Evolutionary conservation across 1,140 invertebrate genomes (phyloP), one percentile per base, ranked within the genome.

Genomic region (Delia radicum): DNA sequence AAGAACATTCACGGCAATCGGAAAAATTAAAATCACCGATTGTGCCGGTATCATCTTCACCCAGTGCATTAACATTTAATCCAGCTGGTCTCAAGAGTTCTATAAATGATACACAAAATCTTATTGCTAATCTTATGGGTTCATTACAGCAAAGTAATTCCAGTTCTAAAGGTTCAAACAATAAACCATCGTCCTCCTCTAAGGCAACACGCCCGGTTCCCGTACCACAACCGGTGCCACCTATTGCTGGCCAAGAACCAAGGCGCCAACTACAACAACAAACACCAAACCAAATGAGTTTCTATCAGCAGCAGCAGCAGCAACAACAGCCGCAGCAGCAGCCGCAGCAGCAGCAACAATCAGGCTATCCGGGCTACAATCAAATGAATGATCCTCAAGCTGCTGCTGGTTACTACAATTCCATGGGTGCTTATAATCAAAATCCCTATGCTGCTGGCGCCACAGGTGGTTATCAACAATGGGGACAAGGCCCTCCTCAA

Each of bases 81-180:
- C 81, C 81, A n/a, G 81, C 83, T 26, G 75, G 37, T 63, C 42
- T 77, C 18, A 77, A 77, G 48, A 86, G 87, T 2, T 89, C 90
- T 61, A 79, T 90, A 0, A 88, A 86, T 37, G 89, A 91, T 74
- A 90, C 90, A 0, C 91, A 91, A 78, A 87, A 87, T 62, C 80
- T 91, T 0, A 91, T 92, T 78, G 90, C 90, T 2, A 91, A 90
- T 78, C 87, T 91, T 7, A 91, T 91, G 90, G 89, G 89, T 5
- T 89, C 89, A 24, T 77, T 90, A 15, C 87, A 89, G 26, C 83
- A 87, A 63, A 89, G 88, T 21, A 75, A 77, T 61, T 73, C 74
- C 12, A 62, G 62, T 27, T 29, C 75, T 76, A 28, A 77, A 73
- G 61, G 76, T 72, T 12, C 73, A 71, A 26, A 77, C 33, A 6